These are phyloP conservation scores for Pocota personata DNA, from an alignment of 2,888 invertebrate species.

Conservation along the genomic window DNA sequence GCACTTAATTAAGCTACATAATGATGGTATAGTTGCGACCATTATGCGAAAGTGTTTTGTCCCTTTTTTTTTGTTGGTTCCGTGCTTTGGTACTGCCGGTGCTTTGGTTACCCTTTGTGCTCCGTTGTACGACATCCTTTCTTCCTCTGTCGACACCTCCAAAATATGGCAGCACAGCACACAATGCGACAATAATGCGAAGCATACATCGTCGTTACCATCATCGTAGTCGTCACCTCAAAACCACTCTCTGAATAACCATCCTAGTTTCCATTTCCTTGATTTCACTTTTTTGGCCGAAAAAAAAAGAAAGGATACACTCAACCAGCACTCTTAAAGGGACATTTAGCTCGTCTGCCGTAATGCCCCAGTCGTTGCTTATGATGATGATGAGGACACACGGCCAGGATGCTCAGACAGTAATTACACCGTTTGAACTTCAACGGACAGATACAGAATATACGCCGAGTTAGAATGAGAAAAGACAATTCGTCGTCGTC, in stretches of 20 bases:
- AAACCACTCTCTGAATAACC: conserved; percentile 43
- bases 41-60: conserved; percentile 70
- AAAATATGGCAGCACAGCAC: conserved; percentile 25
- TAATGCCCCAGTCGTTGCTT: conserved; percentile 53
- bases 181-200: conserved; percentile 60
- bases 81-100: conserved; percentile 10
- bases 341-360: conserved; percentile 44
- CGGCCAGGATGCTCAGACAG: conserved; percentile 59
- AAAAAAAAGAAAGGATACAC: conserved; percentile 25
- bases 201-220: conserved; percentile 65
- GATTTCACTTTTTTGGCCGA: conserved; percentile 58
- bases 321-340: conserved; percentile 38
- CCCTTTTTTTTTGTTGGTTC: conserved; percentile 39
- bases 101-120: conserved; percentile 35
- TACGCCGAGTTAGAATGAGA: background rate
- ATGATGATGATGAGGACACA: conserved; percentile 58
- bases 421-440: conserved; percentile 57
- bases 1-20: conserved; percentile 74
- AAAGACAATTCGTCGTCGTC: conserved; percentile 15
- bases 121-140: conserved; percentile 18
- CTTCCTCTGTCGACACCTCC: conserved; percentile 53
- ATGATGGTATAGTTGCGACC: conserved; percentile 73
- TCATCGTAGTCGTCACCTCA: conserved; percentile 60
- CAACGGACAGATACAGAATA: conserved; percentile 25
- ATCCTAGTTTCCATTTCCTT: conserved; percentile 45